Evolutionary conservation across 2,888 invertebrate species (phyloP).

Genomic region (Shargacucullia verbasci): DNA sequence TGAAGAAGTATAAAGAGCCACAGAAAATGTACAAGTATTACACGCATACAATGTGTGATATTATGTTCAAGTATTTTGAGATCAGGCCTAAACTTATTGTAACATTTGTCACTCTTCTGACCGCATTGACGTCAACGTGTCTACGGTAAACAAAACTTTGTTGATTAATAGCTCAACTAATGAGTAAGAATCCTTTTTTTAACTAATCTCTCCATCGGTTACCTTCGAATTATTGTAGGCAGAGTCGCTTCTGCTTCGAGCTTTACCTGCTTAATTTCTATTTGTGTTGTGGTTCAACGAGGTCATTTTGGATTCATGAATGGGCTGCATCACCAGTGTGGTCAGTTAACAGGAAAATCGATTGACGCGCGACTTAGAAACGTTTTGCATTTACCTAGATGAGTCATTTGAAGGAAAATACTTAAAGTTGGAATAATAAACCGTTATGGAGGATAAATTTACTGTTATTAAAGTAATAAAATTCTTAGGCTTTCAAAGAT

Average conservation of each 20-base stretch:
- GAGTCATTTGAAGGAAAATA: slow-evolving; percentile 35
- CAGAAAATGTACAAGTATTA: neutral
- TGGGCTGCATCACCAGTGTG: slow-evolving; percentile 29
- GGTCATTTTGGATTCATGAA: slow-evolving; percentile 26
- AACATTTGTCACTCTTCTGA: slow-evolving; percentile 5
- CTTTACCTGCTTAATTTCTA: slow-evolving; percentile 1
- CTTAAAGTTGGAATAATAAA: slow-evolving; percentile 16
- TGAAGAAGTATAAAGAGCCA: neutral
- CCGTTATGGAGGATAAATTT: slow-evolving; percentile 2
- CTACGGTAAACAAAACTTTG: slow-evolving; percentile 26
- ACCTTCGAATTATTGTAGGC: slow-evolving; percentile 7
- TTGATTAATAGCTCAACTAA: slow-evolving; percentile 13
- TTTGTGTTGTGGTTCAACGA: slow-evolving; percentile 16
- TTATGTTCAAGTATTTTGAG: slow-evolving; percentile 3
- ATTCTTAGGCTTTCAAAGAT: neutral
- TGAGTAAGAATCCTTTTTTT: slow-evolving; percentile 17
- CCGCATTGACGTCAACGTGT: slow-evolving; percentile 47
- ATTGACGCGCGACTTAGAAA: slow-evolving; percentile 2
- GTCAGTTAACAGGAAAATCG: slow-evolving; percentile 42
- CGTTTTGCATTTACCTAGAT: slow-evolving; percentile 24
- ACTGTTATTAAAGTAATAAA: neutral
- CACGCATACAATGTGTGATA: neutral
- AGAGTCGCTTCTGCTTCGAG: slow-evolving; percentile 7
- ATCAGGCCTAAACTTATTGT: neutral
- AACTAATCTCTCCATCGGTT: slow-evolving; percentile 9